Evolutionary conservation across 2,888 invertebrate genomes (phyloP), one percentile per base, ranked within the genome.

Genomic region (Caenorhabditis auriculariae): DNA sequence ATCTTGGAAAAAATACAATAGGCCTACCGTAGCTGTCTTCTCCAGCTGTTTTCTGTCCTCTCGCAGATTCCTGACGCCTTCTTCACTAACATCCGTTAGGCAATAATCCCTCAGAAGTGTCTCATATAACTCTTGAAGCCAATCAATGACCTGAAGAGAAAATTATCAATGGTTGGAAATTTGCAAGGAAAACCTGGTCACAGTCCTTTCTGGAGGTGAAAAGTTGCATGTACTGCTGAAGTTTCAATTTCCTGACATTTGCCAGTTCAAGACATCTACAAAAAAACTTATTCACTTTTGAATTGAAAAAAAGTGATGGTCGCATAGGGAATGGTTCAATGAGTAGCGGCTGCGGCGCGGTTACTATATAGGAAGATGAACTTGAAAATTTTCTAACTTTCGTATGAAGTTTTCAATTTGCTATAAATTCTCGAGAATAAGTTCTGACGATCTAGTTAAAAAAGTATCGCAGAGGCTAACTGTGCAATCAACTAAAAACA

Each of bases 121-220:
- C 44, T 87, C 86, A 81, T 88, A 88, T 62, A 91, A 84, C 80
- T 90, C 90, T 69, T 87, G 86, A 66, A 91, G 84, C 90, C 90
- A 91, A 72, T 87, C 85, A 42, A 89, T 87, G 3, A 89, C 89
- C 86, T 87, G 77, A 21, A 69, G 54, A 45, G 26, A 17, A 17
- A 7, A 19, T 42, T 21, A 26, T 51, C 15, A 7, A 38, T n/a
- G 23, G 23, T 17, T 24, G 38, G 5, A 4, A 23, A 9, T 15
- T 56, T 54, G 9, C 4, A 19, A 19, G 29, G 9, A n/a, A 4
- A 65, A 87, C 87, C 85, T 89, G 88, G 56, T 87, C 85, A 1
- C 88, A 88, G 79, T 91, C 90, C 73, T 86, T 86, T 82, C 91
- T 90, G 81, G 90, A 90, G 23, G 87, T 87, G 73, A 87, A 85